phyloP scores from a whole-genome alignment of 1,140 invertebrate species.

The Solenopsis invicta region DNA sequence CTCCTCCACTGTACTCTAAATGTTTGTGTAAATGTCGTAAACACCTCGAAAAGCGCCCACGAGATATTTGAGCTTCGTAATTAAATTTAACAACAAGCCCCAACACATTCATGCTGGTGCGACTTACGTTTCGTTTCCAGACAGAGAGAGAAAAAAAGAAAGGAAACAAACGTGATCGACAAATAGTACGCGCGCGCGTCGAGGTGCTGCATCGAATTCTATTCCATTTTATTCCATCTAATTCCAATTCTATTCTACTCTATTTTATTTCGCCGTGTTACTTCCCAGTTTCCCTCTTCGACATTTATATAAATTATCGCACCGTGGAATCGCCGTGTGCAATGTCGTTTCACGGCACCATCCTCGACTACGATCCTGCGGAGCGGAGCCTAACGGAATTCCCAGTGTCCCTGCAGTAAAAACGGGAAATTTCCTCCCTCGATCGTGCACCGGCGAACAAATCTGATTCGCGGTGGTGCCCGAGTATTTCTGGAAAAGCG shows the following conservation, averaged over 20 bases:
- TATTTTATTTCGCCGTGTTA: constrained; percentile 41
- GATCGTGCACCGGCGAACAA: constrained; percentile 12
- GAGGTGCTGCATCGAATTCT: constrained; percentile 25
- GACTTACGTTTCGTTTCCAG: constrained; percentile 25
- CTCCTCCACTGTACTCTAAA: constrained; percentile 2
- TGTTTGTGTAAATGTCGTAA: constrained; percentile 32
- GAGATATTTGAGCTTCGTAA: constrained; percentile 38
- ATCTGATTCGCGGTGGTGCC: constrained; percentile 47
- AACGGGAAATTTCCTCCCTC: constrained; percentile 25
- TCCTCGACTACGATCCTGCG: background rate
- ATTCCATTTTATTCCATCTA: constrained; percentile 44
- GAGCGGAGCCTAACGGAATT: background rate
- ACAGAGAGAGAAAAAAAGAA: constrained; percentile 15
- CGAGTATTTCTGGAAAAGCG: constrained; percentile 19
- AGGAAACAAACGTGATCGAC: constrained; percentile 26
- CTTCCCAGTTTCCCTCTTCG: background rate
- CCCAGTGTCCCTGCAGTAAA: background rate
- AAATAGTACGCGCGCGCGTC: constrained; percentile 23
- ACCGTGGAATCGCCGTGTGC: background rate
- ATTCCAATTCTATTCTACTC: constrained; percentile 19
- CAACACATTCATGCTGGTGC: background rate
- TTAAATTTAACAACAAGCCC: constrained; percentile 43
- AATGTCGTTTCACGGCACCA: background rate
- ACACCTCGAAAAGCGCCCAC: constrained; percentile 1
- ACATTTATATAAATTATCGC: constrained; percentile 52